Percentiles rank a stretch among this genome's conserved stretches.
phyloP scores from a whole-genome alignment of 2,797 vertebrate species.

The Threskiornis aethiopicus region DNA sequence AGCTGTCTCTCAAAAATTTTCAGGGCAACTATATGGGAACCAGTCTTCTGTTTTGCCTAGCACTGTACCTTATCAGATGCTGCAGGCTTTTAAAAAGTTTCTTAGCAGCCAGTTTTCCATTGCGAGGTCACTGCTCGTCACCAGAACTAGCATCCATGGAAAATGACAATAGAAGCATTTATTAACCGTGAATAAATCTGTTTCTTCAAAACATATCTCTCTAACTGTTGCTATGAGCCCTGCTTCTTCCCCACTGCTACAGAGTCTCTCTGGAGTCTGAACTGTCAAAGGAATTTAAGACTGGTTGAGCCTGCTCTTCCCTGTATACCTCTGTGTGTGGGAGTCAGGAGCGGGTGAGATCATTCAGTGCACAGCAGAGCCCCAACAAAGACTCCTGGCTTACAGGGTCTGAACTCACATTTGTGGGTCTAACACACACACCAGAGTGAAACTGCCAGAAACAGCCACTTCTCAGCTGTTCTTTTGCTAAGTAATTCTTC shows the following conservation, averaged over 20 bases:
- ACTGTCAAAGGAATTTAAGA: slow-evolving; percentile 52
- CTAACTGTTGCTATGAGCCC: not conserved
- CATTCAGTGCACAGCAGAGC: slow-evolving; percentile 3
- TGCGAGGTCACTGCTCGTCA: not conserved
- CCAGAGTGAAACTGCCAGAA: not conserved
- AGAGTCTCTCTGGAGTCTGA: slow-evolving; percentile 12
- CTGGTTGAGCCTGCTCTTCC: slow-evolving; percentile 60
- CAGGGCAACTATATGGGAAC: not conserved
- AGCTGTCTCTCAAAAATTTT: not conserved
- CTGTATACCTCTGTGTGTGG: slow-evolving; percentile 42
- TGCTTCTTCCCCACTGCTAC: not conserved
- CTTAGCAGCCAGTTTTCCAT: not conserved
- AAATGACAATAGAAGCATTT: not conserved
- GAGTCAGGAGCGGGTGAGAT: slow-evolving; percentile 52
- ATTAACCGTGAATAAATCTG: not conserved
- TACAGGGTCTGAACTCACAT: not conserved
- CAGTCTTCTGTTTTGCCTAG: not conserved
- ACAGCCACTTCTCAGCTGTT: not conserved
- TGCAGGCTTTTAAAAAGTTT: not conserved
- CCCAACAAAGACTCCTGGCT: slow-evolving; percentile 27
- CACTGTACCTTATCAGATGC: not conserved
- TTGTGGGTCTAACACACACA: slow-evolving; percentile 9
- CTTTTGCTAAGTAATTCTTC: slow-evolving; percentile 12
- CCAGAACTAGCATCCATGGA: not conserved
- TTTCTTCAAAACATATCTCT: not conserved